A percentile compares a stretch with the other conserved stretches of the same genome.
Evolutionary conservation across 2,797 vertebrate genomes (phyloP).

Genomic region (Gambusia yucatana): DNA sequence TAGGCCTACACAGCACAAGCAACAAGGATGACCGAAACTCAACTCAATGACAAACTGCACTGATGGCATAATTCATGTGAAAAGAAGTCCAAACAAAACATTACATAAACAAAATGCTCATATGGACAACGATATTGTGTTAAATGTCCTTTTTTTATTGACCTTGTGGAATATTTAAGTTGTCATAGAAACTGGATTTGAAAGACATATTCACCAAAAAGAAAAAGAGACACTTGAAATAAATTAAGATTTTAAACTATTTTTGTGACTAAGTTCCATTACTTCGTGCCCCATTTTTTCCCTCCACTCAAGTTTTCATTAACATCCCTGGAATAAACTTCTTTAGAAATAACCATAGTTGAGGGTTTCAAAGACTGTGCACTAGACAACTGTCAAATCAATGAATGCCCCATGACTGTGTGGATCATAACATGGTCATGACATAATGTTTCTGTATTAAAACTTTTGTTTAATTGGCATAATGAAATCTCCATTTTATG

Average conservation of each 20-base stretch:
- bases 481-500: background rate
- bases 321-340: background rate
- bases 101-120: background rate
- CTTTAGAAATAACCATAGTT: background rate
- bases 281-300: background rate
- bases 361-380: background rate
- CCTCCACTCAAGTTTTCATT: background rate
- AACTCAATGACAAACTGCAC: background rate
- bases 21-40: background rate
- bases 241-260: background rate
- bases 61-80: background rate
- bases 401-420: background rate
- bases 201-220: background rate
- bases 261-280: background rate
- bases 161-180: background rate
- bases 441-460: background rate
- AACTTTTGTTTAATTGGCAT: background rate
- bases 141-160: background rate
- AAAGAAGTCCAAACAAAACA: background rate
- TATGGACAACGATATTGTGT: background rate
- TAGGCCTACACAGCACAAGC: background rate
- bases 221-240: background rate
- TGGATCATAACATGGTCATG: background rate
- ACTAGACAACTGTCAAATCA: background rate
- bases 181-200: background rate